Evolutionary conservation across 2,113 vertebrate species (phyloP).

Genomic region (Jaculus jaculus): DNA sequence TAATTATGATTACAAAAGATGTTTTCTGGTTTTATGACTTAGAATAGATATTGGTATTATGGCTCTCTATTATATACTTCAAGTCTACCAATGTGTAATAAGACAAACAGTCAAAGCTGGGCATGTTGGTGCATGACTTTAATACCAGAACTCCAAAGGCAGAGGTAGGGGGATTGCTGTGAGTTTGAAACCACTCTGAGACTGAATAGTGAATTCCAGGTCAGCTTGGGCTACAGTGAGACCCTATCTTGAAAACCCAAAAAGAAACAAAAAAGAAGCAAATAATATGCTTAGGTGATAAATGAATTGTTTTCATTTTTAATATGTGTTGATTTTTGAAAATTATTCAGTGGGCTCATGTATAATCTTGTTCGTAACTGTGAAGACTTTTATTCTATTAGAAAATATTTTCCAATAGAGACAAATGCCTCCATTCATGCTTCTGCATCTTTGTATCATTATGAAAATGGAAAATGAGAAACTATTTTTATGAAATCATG

Average conservation of each 20-base stretch:
- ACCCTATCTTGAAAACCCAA: too few relatives aligned
- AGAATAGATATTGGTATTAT: neutral
- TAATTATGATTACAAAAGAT: neutral
- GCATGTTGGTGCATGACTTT: too few relatives aligned
- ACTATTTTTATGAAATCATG: slow-evolving; percentile 37
- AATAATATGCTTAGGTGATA: slow-evolving; percentile 7
- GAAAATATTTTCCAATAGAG: slow-evolving; percentile 38
- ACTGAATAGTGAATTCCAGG: too few relatives aligned
- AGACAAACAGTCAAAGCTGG: neutral
- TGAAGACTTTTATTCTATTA: slow-evolving; percentile 41
- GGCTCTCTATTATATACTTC: neutral
- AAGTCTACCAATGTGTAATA: neutral
- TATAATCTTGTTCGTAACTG: slow-evolving; percentile 21
- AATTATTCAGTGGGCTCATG: slow-evolving; percentile 7
- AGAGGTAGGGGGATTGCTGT: too few relatives aligned
- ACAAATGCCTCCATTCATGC: slow-evolving; percentile 11
- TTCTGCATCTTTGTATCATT: slow-evolving; percentile 8
- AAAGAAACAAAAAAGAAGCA: neutral
- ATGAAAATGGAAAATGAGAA: slow-evolving; percentile 46
- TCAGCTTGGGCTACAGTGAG: too few relatives aligned
- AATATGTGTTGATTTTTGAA: slow-evolving; percentile 23
- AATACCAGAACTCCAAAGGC: too few relatives aligned
- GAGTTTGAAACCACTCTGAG: too few relatives aligned
- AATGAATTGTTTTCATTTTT: slow-evolving; percentile 12
- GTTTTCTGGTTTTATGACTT: neutral